Percentiles rank a stretch among this genome's conserved stretches.
These are phyloP conservation scores for Drosophila sechellia DNA, from an alignment of 1,140 invertebrate species.

Conservation along the genomic window DNA sequence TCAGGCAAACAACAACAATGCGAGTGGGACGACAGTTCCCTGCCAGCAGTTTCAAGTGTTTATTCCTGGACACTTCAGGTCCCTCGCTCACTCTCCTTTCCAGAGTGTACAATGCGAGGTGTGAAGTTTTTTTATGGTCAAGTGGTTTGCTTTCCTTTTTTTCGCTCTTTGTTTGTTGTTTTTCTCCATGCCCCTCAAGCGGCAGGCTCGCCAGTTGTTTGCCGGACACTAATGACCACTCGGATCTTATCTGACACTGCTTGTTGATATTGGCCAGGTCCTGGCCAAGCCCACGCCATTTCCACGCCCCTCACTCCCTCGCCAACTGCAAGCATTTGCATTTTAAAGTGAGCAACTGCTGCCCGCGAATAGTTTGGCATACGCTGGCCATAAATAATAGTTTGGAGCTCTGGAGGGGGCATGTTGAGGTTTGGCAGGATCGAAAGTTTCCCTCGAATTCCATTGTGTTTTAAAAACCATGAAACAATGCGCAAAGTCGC, in stretches of 20 bases:
- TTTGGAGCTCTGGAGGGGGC: conserved; percentile 8
- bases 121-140: conserved; percentile 82
- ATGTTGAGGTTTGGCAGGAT: background rate
- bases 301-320: background rate
- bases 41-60: conserved; percentile 68
- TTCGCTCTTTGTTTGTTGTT: conserved; percentile 24
- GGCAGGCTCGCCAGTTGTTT: conserved; percentile 58
- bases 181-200: conserved; percentile 4
- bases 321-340: conserved; percentile 26
- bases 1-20: conserved; percentile 61
- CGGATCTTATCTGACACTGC: conserved; percentile 67
- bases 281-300: conserved; percentile 3
- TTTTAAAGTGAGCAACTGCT: conserved; percentile 45
- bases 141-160: conserved; percentile 52
- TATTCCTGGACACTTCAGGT: conserved; percentile 77
- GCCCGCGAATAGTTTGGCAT: conserved; percentile 55
- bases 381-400: conserved; percentile 34
- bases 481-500: conserved; percentile 2
- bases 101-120: conserved; percentile 65
- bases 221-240: conserved; percentile 79
- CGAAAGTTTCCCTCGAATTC: conserved; percentile 1
- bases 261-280: conserved; percentile 36
- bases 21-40: conserved; percentile 15
- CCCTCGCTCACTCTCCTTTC: conserved; percentile 26
- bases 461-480: background rate